Base-by-base conservation (phyloP, 2,888 invertebrate species). In the Ochropleura leucogaster region DNA sequence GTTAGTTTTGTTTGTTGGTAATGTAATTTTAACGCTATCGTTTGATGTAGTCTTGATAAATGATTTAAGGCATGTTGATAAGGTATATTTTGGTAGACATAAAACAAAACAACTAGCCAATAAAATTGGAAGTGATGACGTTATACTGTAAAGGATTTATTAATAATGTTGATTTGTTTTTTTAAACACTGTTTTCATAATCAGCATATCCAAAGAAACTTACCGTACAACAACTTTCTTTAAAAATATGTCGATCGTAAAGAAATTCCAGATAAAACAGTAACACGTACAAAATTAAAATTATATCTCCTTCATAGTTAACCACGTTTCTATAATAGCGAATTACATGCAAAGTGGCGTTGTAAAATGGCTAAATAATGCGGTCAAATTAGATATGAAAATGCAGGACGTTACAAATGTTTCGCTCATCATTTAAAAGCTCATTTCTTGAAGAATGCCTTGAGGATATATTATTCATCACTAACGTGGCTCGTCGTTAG, bases 391-490 rank as follows among this genome's bases (percentile, higher is more conserved):
- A 79, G 77, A 77, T 80, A 79, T 82, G 82, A 81, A 86, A 81
- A 85, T 77, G 63, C 79, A 74, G 79, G 75, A 85, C 77, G 78
- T 74, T 80, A 79, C 76, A 81, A 84, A 82, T 85, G 77, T 82
- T 74, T 76, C 72, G 68, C 74, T 49, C 80, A 75, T 88, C 80
- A 79, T 87, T 89, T 90, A 87, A 87, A 88, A 86, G 80, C 85
- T 86, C 87, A 86, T 88, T 86, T 87, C 82, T 85, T 79, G 76
- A 84, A 83, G 81, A 85, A 82, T 85, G 85, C 87, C 84, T 85
- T 67, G 82, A 80, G 83, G 86, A 88, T 84, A 87, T 88, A 91
- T 91, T 90, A 91, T 89, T 89, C 90, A 89, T 87, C 86, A 85
- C 87, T 90, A 90, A 92, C 89, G 90, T 85, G 85, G 83, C 74